Base-by-base conservation (phyloP, 2,113 vertebrate species). In the Nesospiza acunhae region DNA sequence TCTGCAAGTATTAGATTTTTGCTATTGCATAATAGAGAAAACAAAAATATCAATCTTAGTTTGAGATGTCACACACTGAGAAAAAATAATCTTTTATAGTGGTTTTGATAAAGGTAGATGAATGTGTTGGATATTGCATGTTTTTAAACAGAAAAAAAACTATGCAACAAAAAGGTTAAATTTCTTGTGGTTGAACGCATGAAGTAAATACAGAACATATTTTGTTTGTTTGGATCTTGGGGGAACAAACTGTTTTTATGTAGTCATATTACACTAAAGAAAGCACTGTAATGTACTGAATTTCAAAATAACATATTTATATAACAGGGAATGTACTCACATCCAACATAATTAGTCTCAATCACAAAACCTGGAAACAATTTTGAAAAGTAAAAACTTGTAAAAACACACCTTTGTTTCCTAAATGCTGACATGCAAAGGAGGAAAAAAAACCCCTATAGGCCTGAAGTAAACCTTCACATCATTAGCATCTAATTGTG, bases 141-240 rank as follows among this genome's bases (percentile, higher is more conserved):
- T 66, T 70, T 92, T 58, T 46, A 82, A 62, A 85, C 2, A 12
- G 37, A 52, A 80, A 47, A 47, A 59, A 50, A 77, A 84, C 0
- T 11, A 64, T 22, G 23, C 22, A 94, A 85, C 82, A 85, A 80
- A 60, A 82, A 93, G 75, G n/a, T 93, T 66, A 80, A 63, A 85
- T 94, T 70, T 93, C 72, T 93, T 89, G 81, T 87, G 79, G 91
- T 77, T 73, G 53, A 94, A 79, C 11, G 17, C 72, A 74, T 66
- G 41, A 46, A 95, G 83, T 72, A 93, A 94, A 75, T 49, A 58
- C 39, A 90, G 79, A 96, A 92, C 66, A 90, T 46, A 37, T 26
- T 97, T 92, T 93, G 73, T 90, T 93, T 96, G 35, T 93, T 95
- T 94, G 58, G 56, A 64, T 64, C 87, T 92, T 90, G 35, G 35